A percentile compares a stretch with the other conserved stretches of the same genome.
Conservation (phyloP, 2,797 vertebrate species). For the Pangasius macronema region DNA sequence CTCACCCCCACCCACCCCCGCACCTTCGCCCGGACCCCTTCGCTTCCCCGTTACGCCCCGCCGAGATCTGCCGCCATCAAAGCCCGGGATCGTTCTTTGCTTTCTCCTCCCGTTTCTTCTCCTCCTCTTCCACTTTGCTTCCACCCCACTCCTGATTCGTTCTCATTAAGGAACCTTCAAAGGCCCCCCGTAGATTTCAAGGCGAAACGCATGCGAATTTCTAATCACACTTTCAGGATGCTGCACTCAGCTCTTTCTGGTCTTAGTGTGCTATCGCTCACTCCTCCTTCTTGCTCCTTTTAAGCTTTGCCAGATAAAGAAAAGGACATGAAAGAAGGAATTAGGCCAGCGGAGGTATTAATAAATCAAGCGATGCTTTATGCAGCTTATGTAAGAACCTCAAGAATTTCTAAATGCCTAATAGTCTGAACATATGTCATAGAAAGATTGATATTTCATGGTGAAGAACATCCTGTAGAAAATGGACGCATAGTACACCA, state of each 20-base stretch:
- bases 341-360: slow-evolving; percentile 50
- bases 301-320: slow-evolving; percentile 48
- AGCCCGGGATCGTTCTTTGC: slow-evolving; percentile 74
- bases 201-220: slow-evolving; percentile 90
- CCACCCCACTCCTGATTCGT: slow-evolving; percentile 86
- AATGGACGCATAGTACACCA: background rate
- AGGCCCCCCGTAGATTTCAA: slow-evolving; percentile 89
- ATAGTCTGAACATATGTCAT: slow-evolving; percentile 35
- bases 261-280: slow-evolving; percentile 53
- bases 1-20: slow-evolving; percentile 49
- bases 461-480: background rate
- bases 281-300: slow-evolving; percentile 52
- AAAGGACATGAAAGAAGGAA: slow-evolving; percentile 47
- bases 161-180: slow-evolving; percentile 92
- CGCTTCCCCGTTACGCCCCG: slow-evolving; percentile 69
- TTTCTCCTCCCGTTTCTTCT: slow-evolving; percentile 61
- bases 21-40: slow-evolving; percentile 3
- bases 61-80: slow-evolving; percentile 90
- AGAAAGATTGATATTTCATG: slow-evolving; percentile 27
- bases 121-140: slow-evolving; percentile 73
- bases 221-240: slow-evolving; percentile 89
- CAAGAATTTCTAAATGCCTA: slow-evolving; percentile 41
- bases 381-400: slow-evolving; percentile 44
- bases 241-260: slow-evolving; percentile 78
- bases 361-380: slow-evolving; percentile 44